Conservation (phyloP, 2,797 vertebrate species). For the Strix occidentalis region DNA sequence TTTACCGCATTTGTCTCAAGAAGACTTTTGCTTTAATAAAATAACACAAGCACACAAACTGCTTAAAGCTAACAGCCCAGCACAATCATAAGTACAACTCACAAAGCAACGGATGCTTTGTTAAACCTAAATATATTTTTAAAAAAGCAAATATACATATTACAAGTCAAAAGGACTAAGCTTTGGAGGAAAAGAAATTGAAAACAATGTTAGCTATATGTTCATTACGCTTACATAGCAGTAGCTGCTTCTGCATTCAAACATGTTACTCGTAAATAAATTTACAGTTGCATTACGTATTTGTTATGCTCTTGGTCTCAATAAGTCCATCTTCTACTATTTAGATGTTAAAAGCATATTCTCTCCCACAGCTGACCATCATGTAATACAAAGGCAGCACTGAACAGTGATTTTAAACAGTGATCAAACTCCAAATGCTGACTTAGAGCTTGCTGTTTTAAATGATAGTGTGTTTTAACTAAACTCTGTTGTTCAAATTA, state of each 20-base stretch:
- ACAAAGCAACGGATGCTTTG: conserved; percentile 55
- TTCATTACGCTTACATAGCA: background rate
- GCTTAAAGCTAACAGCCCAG: conserved; percentile 60
- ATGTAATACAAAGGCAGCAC: background rate
- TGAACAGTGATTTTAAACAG: background rate
- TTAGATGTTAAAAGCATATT: background rate
- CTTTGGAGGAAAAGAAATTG: conserved; percentile 49
- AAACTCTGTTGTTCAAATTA: background rate
- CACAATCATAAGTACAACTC: conserved; percentile 55
- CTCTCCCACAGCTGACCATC: background rate
- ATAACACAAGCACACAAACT: conserved; percentile 54
- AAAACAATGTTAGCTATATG: conserved; percentile 32
- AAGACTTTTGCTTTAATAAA: conserved; percentile 58
- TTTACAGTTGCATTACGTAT: conserved; percentile 13
- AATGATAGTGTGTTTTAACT: background rate
- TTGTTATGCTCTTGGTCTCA: conserved; percentile 25
- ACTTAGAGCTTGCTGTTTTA: background rate
- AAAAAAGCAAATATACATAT: conserved; percentile 56
- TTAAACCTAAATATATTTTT: conserved; percentile 40
- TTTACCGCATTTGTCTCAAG: conserved; percentile 20
- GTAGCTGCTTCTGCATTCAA: conserved; percentile 44
- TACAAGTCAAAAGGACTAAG: conserved; percentile 56
- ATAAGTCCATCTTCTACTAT: background rate
- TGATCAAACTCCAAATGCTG: background rate
- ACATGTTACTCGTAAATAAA: background rate